Conservation (phyloP, 30 jellyfish, hydroid and myxozoan species). For the Mastigias papua region DNA sequence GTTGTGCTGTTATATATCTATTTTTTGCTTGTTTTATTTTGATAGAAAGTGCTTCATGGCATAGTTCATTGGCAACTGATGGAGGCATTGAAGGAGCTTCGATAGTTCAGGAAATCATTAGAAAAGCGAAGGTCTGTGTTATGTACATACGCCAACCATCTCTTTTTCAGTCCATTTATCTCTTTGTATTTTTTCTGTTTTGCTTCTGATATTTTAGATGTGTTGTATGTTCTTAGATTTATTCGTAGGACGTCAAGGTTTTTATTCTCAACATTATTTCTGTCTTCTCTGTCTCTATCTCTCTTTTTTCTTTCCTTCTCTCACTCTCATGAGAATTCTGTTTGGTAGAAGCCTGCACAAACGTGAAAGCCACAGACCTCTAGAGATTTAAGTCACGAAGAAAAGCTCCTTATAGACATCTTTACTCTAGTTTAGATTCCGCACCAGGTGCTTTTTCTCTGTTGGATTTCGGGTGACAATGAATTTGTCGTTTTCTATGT, state of each 20-base stretch:
- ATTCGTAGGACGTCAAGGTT: too few relatives aligned
- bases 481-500: not conserved
- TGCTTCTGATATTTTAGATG: too few relatives aligned
- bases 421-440: not conserved
- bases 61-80: not conserved
- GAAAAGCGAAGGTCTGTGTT: slow-evolving; percentile 51
- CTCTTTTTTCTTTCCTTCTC: too few relatives aligned
- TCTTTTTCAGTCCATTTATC: too few relatives aligned
- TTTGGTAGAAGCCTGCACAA: too few relatives aligned
- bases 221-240: too few relatives aligned
- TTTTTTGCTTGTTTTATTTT: not conserved
- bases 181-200: too few relatives aligned
- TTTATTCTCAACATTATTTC: too few relatives aligned
- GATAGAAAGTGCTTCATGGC: slow-evolving; percentile 34
- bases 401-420: not conserved
- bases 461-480: not conserved
- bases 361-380: too few relatives aligned
- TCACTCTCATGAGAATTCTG: too few relatives aligned
- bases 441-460: not conserved
- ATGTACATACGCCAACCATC: too few relatives aligned
- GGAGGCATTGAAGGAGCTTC: not conserved
- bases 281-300: too few relatives aligned
- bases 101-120: slow-evolving; percentile 24
- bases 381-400: not conserved
- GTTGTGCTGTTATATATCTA: not conserved